Evolutionary conservation across 2,888 invertebrate genomes (phyloP), one percentile per base, ranked within the genome.

Genomic region (Phaedon cochleariae): DNA sequence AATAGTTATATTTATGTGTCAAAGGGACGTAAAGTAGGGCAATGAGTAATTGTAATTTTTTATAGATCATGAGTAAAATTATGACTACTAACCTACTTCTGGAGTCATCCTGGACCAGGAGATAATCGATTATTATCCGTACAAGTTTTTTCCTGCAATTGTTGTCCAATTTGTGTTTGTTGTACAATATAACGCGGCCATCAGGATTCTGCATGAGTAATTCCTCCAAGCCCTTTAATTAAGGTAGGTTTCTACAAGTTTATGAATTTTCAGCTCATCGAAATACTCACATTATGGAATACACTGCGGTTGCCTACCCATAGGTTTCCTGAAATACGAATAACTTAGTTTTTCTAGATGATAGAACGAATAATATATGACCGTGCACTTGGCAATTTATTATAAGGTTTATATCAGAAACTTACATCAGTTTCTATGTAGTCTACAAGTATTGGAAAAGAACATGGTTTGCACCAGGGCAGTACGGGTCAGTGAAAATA

Each of bases 121-220:
- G 17, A 20, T 46, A 46, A 46, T 46, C 46, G 10, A 46, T 46
- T 7, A 46, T 46, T 46, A 46, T 46, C 7, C 46, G 17, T 20
- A 46, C 46, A 1, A 46, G 48, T 22, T 48, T 48, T 9, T 48
- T 20, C 17, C 48, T 48, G n/a, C 48, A 48, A n/a, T 20, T 21
- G 12, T 48, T 48, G n/a, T 48, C 48, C n/a, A 48, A 20, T 48
- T 48, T 22, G 20, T 48, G 9, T 20, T 48, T 48, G 48, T 48
- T 48, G 21, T 22, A 22, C n/a, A 48, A 1, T 3, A 48, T 22
- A 6, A 48, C 22, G 1, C 22, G 48, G 10, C 48, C 48, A 20
- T 22, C 48, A 20, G 48, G 20, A 20, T 48, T 48, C 20, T 48
- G 48, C 22, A 21, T 48, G 12, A 48, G 48, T 20, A 48, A 48